Base-by-base conservation (phyloP, 1,140 invertebrate genomes). In the Lutraria rhynchaena region DNA sequence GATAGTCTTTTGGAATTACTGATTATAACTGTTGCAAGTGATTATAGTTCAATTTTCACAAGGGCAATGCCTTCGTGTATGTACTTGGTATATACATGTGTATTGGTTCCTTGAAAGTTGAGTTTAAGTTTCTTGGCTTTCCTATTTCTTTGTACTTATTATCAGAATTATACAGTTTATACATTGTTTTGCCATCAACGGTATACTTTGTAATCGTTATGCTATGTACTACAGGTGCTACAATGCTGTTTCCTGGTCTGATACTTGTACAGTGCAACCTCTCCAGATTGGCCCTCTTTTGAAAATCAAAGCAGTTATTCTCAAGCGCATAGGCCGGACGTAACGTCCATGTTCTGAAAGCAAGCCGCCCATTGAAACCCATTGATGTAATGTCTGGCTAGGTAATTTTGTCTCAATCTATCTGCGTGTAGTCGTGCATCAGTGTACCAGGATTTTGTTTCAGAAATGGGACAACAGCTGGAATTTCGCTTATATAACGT, bases 181-280 rank as follows among this genome's bases (percentile, higher is more conserved):
- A 81, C 33, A 63, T 19, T 24, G 74, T 81, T 17, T 29, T 31
- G 27, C 78, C 78, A 37, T 74, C 46, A n/a, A 35, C n/a, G 11
- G 69, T 81, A 41, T 81, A 81, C n/a, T 73, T 81, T 0, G 74
- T 57, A 37, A 61, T 22, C n/a, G 46, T 44, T 51, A 81, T 81
- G 31, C 65, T 55, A 7, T 37, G 63, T 1, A 81, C 65, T 53
- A 74, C 69, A 27, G 44, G 69, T 31, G 22, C 31, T 19, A 67
- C 78, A 49, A 65, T 58, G 13, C 67, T 46, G 33, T 22, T 49
- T 24, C 77, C 76, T 15, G 77, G 67, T 61, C 55, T 76, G 49
- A 71, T 60, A 22, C 27, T 31, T 24, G 37, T 71, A n/a, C 41
- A 29, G 37, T n/a, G n/a, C n/a, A n/a, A n/a, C n/a, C n/a, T n/a